Base-by-base conservation (phyloP, 2,888 invertebrate genomes). In the Chrysomela aeneicollis region DNA sequence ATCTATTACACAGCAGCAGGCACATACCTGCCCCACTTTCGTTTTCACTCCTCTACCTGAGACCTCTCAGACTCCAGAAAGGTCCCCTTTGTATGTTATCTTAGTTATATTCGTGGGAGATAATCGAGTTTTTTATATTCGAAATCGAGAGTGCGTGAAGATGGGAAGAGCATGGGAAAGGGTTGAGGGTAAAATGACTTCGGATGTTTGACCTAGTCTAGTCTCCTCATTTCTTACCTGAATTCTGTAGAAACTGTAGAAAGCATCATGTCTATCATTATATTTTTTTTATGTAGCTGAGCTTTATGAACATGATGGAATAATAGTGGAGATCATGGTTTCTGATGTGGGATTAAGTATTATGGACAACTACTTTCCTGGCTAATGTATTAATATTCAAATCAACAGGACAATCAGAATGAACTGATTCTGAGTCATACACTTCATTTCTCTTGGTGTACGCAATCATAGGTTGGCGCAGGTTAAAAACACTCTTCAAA, bases 61-160 rank as follows among this genome's bases (percentile, higher is more conserved):
- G 57, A 15, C 10, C 35, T 22, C 37, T n/a, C 17, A 51, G 35
- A 22, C 51, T 50, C 37, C 19, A 26, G 58, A 62, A 58, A 51
- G 62, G 62, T 57, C 57, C 51, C 58, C 46, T 52, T 52, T 58
- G 50, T 62, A 51, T 35, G 22, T 52, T 62, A 21, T 42, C 58
- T 58, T 57, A 57, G 52, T 62, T 47, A 62, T 62, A 57, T 62
- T 62, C 46, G 62, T 57, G 51, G 62, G 57, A 62, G 55, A 57
- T 62, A 62, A 62, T 62, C 37, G 57, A 15, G 35, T 62, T 62
- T 62, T 61, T 62, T 58, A 22, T 50, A 62, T 57, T 52, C 51
- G 42, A 57, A 62, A 58, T 51, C 37, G 51, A 42, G 61, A 61
- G 53, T 54, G 53, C 54, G 19, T 59, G 63, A 58, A 60, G 52